A percentile compares a stretch with the other conserved stretches of the same genome.
Evolutionary conservation across 1,140 invertebrate species (phyloP).

Genomic region (Drosophila nikananu): DNA sequence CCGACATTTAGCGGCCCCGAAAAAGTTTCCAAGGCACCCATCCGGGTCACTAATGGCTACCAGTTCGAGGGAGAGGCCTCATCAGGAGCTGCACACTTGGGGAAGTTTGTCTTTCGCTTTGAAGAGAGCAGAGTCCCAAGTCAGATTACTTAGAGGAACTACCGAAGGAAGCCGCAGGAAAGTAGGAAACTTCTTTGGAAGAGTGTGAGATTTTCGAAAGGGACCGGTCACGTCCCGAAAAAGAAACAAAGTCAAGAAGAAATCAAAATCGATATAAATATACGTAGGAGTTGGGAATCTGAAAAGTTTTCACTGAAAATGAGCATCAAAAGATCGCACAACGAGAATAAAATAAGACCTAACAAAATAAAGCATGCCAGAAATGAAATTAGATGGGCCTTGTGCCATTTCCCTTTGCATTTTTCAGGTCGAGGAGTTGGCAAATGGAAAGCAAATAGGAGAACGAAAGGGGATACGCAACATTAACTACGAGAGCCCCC

Average conservation of each 20-base stretch:
- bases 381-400: constrained; percentile 64
- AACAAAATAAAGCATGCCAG: constrained; percentile 19
- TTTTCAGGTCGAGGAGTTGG: constrained; percentile 53
- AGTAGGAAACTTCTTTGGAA: constrained; percentile 32
- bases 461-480: constrained; percentile 54
- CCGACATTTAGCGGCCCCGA: constrained; percentile 7
- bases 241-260: constrained; percentile 59
- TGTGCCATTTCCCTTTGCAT: constrained; percentile 32
- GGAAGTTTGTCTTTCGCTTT: constrained; percentile 29
- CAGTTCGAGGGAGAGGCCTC: constrained; percentile 15
- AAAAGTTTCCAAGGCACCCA: constrained; percentile 34
- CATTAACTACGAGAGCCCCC: constrained; percentile 56
- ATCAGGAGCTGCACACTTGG: constrained; percentile 6
- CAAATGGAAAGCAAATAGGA: constrained; percentile 76
- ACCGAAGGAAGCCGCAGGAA: constrained; percentile 37
- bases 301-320: constrained; percentile 50
- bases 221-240: constrained; percentile 38
- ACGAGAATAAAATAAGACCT: constrained; percentile 31
- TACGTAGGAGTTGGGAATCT: constrained; percentile 15
- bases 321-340: constrained; percentile 49
- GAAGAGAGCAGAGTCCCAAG: constrained; percentile 12
- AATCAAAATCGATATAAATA: constrained; percentile 44
- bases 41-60: constrained; percentile 30
- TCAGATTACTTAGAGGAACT: constrained; percentile 30
- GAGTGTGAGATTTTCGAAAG: constrained; percentile 15